These are phyloP conservation scores for Limonius californicus DNA, from an alignment of 1,140 invertebrate genomes.

Conservation along the genomic window DNA sequence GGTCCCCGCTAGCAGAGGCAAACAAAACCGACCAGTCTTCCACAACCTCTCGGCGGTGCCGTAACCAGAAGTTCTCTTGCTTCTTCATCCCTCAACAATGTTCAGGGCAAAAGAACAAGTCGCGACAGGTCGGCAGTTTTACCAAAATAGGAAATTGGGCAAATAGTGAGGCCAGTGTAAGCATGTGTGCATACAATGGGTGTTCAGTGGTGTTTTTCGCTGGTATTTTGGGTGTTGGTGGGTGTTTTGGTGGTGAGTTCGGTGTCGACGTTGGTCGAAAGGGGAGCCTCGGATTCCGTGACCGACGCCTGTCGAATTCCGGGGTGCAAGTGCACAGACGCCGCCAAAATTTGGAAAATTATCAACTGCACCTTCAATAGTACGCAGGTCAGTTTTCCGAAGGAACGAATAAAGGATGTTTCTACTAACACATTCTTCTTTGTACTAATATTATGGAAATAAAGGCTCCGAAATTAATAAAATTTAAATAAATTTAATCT, in stretches of 20 bases:
- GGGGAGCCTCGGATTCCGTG: constrained; percentile 34
- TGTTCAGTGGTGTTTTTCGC: constrained; percentile 29
- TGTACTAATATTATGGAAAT: too few relatives aligned
- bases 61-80: not conserved
- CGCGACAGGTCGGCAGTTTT: constrained; percentile 3
- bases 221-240: constrained; percentile 39
- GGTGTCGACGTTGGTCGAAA: constrained; percentile 32
- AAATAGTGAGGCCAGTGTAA: constrained; percentile 13
- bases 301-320: constrained; percentile 51
- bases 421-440: too few relatives aligned
- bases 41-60: not conserved
- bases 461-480: too few relatives aligned
- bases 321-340: constrained; percentile 57
- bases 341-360: constrained; percentile 55
- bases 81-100: constrained; percentile 4
- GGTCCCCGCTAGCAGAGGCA: not conserved
- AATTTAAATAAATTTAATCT: too few relatives aligned
- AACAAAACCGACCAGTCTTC: not conserved
- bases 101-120: not conserved
- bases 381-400: constrained; percentile 54
- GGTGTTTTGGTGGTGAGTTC: constrained; percentile 43
- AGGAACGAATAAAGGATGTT: too few relatives aligned
- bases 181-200: constrained; percentile 34
- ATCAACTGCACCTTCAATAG: constrained; percentile 60
- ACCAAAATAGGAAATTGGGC: not conserved